Conservation (phyloP, 2,113 vertebrate species). For the Cavia aperea region DNA sequence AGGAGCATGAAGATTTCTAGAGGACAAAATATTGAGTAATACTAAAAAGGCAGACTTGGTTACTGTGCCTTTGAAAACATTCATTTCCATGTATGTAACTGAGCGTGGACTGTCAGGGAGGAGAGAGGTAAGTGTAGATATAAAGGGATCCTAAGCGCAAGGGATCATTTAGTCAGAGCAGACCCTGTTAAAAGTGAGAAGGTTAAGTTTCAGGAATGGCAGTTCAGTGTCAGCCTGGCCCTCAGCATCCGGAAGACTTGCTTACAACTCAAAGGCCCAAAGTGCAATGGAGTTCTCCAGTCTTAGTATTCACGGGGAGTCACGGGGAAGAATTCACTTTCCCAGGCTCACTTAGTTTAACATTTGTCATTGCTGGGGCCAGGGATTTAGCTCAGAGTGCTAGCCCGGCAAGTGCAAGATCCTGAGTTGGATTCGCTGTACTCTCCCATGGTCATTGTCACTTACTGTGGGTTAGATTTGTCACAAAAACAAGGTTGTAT, state of each 20-base stretch:
- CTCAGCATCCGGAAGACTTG: background rate
- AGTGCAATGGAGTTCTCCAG: background rate
- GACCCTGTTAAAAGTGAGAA: constrained; percentile 40
- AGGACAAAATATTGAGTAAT: background rate
- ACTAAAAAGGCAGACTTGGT: background rate
- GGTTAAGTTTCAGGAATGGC: constrained; percentile 51
- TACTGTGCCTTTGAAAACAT: background rate
- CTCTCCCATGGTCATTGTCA: background rate
- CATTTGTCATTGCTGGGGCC: background rate
- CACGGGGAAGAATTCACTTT: background rate
- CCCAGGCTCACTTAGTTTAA: background rate
- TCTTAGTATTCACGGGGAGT: background rate
- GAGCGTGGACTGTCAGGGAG: background rate
- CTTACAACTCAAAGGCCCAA: background rate
- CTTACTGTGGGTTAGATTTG: background rate
- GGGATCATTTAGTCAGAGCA: constrained; percentile 45
- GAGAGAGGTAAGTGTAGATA: background rate
- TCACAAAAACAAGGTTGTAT: background rate
- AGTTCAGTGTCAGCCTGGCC: background rate
- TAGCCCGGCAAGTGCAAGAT: too few species aligned
- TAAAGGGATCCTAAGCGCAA: background rate
- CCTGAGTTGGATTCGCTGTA: too few species aligned
- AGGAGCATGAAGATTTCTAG: background rate
- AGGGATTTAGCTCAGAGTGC: too few species aligned
- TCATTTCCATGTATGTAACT: background rate